A percentile compares a stretch with the other conserved stretches of the same genome.
Evolutionary conservation across 1,140 invertebrate genomes (phyloP).

Genomic region (Drosophila sp.): DNA sequence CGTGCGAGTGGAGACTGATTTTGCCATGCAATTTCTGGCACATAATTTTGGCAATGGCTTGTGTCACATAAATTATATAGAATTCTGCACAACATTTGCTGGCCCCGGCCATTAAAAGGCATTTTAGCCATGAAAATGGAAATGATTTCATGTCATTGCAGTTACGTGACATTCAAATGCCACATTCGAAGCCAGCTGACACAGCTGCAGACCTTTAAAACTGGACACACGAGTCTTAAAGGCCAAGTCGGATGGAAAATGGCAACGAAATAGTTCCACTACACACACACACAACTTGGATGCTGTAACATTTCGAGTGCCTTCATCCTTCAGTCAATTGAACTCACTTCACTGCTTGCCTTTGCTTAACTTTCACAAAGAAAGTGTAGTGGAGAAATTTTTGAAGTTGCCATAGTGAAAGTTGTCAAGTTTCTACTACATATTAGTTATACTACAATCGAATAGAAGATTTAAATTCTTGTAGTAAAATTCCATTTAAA

Average conservation of each 20-base stretch:
- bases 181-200: background rate
- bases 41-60: constrained; percentile 59
- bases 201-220: constrained; percentile 3
- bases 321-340: no score
- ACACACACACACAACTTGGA: background rate
- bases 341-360: no score
- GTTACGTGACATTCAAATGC: constrained; percentile 62
- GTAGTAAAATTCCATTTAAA: background rate
- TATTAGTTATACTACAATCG: background rate
- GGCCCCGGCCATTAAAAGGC: constrained; percentile 47
- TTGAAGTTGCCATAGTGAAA: no score
- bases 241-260: constrained; percentile 4
- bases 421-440: background rate
- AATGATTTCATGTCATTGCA: constrained; percentile 75
- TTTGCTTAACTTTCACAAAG: background rate
- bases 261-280: background rate
- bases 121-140: constrained; percentile 54
- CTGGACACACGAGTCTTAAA: background rate
- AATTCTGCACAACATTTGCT: constrained; percentile 43
- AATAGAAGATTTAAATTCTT: background rate
- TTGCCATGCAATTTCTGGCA: constrained; percentile 64
- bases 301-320: no score
- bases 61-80: constrained; percentile 67
- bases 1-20: constrained; percentile 4
- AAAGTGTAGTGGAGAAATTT: background rate